phyloP scores from a whole-genome alignment of 2,113 vertebrate species.

The Todiramphus saurophagus region DNA sequence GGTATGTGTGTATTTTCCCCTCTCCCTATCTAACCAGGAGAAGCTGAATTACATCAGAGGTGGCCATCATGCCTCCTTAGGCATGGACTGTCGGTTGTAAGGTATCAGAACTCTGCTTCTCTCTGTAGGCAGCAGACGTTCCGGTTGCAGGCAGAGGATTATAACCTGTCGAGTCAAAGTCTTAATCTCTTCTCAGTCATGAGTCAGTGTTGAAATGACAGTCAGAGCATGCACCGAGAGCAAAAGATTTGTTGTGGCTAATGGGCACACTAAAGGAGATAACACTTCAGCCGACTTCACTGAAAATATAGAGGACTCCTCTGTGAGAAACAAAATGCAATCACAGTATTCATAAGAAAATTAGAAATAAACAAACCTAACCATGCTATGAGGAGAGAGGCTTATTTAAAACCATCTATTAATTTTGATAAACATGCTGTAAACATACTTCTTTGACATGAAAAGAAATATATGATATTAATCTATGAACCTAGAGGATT shows the following conservation, averaged over 20 bases:
- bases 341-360: background rate
- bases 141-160: background rate
- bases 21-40: background rate
- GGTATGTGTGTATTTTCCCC: background rate
- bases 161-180: conserved; percentile 21
- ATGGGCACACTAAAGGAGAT: background rate
- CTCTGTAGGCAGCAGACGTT: background rate
- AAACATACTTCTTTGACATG: background rate
- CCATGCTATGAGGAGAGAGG: background rate
- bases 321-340: background rate
- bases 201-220: conserved; percentile 26
- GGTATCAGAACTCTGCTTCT: background rate
- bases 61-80: background rate
- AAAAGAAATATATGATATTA: background rate
- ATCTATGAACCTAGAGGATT: background rate
- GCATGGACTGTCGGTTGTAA: background rate
- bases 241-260: background rate
- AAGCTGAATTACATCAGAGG: background rate
- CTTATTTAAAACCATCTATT: background rate
- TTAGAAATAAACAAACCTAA: background rate
- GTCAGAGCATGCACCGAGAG: conserved; percentile 15
- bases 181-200: conserved; percentile 3
- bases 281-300: background rate
- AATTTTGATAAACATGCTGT: background rate
- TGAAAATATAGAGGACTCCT: background rate